These are phyloP conservation scores for Rhagophthalmus giganteus DNA, from an alignment of 2,888 invertebrate species.

Conservation along the genomic window DNA sequence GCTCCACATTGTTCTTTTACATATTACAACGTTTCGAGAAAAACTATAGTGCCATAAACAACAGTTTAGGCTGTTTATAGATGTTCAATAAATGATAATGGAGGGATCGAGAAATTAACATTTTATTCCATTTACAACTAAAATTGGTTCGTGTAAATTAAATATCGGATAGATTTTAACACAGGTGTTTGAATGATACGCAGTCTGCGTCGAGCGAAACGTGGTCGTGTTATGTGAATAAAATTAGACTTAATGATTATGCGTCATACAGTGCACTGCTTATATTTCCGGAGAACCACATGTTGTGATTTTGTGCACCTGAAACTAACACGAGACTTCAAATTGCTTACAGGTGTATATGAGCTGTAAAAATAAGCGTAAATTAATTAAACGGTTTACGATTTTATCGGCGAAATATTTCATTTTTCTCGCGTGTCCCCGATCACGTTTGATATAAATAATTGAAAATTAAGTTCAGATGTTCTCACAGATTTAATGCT, in stretches of 20 bases:
- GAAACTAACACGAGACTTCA: constrained; percentile 25
- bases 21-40: constrained; percentile 31
- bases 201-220: constrained; percentile 25
- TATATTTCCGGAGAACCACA: constrained; percentile 41
- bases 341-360: constrained; percentile 23
- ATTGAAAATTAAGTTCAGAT: constrained; percentile 3
- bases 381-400: too few species aligned
- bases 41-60: background rate
- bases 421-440: too few species aligned
- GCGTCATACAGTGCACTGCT: constrained; percentile 28
- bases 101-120: too few species aligned
- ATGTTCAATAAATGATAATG: too few species aligned
- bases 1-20: constrained; percentile 35
- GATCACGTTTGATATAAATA: too few species aligned
- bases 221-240: constrained; percentile 34
- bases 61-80: background rate
- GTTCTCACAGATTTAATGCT: constrained; percentile 34
- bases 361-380: constrained; percentile 4
- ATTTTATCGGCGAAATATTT: too few species aligned
- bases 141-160: constrained; percentile 24
- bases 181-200: constrained; percentile 29
- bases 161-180: constrained; percentile 23
- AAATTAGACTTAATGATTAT: constrained; percentile 37
- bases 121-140: constrained; percentile 11
- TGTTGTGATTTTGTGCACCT: constrained; percentile 40